Base-by-base conservation (phyloP, 2,888 invertebrate genomes). In the Plagodis pulveraria region DNA sequence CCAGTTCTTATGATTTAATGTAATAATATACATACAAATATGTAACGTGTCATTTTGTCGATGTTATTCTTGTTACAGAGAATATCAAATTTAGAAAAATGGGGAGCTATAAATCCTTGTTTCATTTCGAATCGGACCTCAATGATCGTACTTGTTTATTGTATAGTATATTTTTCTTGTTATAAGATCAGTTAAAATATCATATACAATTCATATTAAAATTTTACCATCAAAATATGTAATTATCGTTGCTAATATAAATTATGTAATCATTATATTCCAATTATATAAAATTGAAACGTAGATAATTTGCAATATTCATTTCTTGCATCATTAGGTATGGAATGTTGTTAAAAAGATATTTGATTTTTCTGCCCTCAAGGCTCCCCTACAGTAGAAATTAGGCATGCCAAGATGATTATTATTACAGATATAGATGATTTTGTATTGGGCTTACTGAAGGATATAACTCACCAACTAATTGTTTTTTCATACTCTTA, bases 51-150 rank as follows among this genome's bases (percentile, higher is more conserved):
- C 49, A 51, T 22, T 34, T n/a, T 48, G 12, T 58, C 57, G 43
- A 57, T 45, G 33, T 35, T 9, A 49, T 44, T 49, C 45, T 22
- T 44, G 50, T 51, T 51, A 50, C 36, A 51, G 50, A 53, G 50
- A 50, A 56, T 62, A 51, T 56, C 55, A 59, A 57, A 59, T 55
- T 55, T 50, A 52, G 56, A 63, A 50, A 46, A 45, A 58, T 56
- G 49, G 48, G 48, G n/a, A 40, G 34, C 38, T 34, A 60, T 60
- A 56, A 58, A 60, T 55, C 36, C 32, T 33, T 12, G 45, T 58
- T 52, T 43, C 52, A 51, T 58, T 58, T 48, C 46, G 11, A 36
- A 0, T 35, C 50, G 50, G 53, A 46, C 5, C 36, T 22, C 22
- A 22, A 22, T 22, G 22, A 2, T 22, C 4, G 22, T 22, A 22